Evolutionary conservation across 1,140 invertebrate species (phyloP), one percentile per base, ranked within the genome.

Genomic region (Bombus difficillimus): DNA sequence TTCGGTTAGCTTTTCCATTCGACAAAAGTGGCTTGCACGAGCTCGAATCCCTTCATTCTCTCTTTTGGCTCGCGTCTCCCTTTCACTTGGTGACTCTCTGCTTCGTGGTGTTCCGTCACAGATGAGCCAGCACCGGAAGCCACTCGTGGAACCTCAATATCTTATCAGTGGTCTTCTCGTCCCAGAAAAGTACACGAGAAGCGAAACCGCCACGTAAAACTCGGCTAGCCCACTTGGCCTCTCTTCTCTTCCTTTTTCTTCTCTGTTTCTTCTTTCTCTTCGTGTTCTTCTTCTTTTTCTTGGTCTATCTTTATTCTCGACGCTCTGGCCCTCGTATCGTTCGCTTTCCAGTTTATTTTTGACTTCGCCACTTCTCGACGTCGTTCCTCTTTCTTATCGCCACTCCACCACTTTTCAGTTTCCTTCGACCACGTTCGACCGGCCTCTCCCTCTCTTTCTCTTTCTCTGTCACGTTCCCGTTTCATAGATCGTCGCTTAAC

Each of bases 121-220:
- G 83, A 84, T 84, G 83, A 84, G 66, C 66, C 76, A 43, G 47
- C 75, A 84, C 53, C 75, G 83, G 83, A 84, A 84, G 83, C 82
- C 82, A 71, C 75, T 57, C 47, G 25, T 68, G 75, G 43, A 47
- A 59, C 81, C 72, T 83, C 81, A 59, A 84, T 79, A 72, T 84
- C 83, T 84, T 84, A 84, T 84, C 83, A 79, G 68, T 53, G 64
- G 64, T 39, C 34, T 57, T 37, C 76, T 78, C 66, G 75, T 71
- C 25, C 75, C 39, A 68, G 39, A 79, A 84, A 72, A 37, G 76
- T 78, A 43, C 66, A 71, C 59, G 59, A 39, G 41, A 76, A n/a
- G 37, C 34, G n/a, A 57, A 47, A 37, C 47, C 34, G n/a, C 9
- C 41, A 32, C 32, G 32, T 57, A 12, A 53, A 59, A 71, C 43